These are phyloP conservation scores for Malurus alboscapulatus DNA, from an alignment of 2,113 vertebrate species.

Conservation along the genomic window DNA sequence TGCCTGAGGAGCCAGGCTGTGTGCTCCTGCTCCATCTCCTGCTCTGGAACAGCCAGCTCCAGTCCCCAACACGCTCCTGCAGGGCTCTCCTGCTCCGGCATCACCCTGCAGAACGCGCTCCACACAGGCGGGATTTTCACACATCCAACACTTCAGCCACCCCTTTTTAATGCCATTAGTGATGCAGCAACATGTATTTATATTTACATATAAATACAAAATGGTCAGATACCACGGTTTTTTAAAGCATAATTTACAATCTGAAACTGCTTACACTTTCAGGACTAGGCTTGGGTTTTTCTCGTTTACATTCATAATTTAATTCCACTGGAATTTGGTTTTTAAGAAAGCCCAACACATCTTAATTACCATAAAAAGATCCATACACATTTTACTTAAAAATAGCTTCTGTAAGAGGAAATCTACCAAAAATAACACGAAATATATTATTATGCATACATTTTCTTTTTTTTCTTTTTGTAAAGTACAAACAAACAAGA, in stretches of 20 bases:
- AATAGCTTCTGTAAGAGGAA: slow-evolving; percentile 66
- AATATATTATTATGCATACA: slow-evolving; percentile 64
- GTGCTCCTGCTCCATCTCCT: neutral
- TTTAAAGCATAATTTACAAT: slow-evolving; percentile 40
- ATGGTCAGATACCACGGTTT: slow-evolving; percentile 14
- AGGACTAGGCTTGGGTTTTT: slow-evolving; percentile 20
- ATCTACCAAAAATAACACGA: slow-evolving; percentile 72
- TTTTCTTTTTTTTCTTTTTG: neutral
- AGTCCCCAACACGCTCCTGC: rapidly evolving
- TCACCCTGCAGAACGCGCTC: rapidly evolving
- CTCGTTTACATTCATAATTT: slow-evolving; percentile 59
- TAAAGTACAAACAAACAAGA: slow-evolving; percentile 71
- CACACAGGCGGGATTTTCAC: neutral
- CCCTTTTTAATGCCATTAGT: slow-evolving; percentile 32
- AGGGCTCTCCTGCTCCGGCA: rapidly evolving
- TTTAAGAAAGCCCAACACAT: slow-evolving; percentile 46
- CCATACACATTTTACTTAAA: slow-evolving; percentile 61
- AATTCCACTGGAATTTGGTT: slow-evolving; percentile 60
- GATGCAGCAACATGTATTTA: slow-evolving; percentile 50
- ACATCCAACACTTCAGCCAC: neutral
- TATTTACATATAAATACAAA: slow-evolving; percentile 57
- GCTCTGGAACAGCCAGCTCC: neutral
- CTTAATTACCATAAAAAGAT: slow-evolving; percentile 59
- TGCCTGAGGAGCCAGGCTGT: neutral
- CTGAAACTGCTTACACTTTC: slow-evolving; percentile 47